phyloP scores from a whole-genome alignment of 2,888 invertebrate genomes.

The Thymelicus sylvestris region DNA sequence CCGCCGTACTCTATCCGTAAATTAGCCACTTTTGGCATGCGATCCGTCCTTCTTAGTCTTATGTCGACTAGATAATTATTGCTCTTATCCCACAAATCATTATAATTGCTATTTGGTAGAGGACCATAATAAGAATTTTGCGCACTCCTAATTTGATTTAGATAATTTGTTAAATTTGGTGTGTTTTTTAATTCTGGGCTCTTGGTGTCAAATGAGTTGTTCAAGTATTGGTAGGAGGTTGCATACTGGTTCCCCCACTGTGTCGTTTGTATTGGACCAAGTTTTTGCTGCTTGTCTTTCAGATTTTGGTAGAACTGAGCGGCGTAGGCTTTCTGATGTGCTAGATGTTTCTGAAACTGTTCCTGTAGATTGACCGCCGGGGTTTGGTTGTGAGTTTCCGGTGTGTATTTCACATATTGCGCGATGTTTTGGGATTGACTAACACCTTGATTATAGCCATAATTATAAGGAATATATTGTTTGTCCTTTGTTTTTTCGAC shows the following conservation, averaged over 20 bases:
- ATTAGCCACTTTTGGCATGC: constrained; percentile 74
- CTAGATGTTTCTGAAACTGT: constrained; percentile 39
- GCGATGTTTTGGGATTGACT: constrained; percentile 46
- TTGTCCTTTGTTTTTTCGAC: constrained; percentile 46
- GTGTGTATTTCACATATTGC: constrained; percentile 48
- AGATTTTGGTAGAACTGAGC: constrained; percentile 47
- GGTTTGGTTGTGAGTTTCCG: constrained; percentile 45
- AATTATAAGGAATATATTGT: constrained; percentile 42
- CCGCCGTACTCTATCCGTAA: constrained; percentile 92
- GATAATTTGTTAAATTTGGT: constrained; percentile 49
- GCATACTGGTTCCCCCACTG: constrained; percentile 74
- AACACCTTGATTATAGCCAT: constrained; percentile 44
- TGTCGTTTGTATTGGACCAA: constrained; percentile 52
- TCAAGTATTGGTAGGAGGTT: constrained; percentile 68
- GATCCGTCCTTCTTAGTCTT: constrained; percentile 82
- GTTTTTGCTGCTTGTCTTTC: constrained; percentile 46
- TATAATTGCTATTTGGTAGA: constrained; percentile 68
- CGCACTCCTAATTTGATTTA: constrained; percentile 54
- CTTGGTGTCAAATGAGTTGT: constrained; percentile 52
- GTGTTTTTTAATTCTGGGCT: constrained; percentile 45
- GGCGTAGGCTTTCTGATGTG: constrained; percentile 46
- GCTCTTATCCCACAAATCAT: constrained; percentile 59
- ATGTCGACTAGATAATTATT: constrained; percentile 67
- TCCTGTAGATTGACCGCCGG: constrained; percentile 41
- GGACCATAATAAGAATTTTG: constrained; percentile 74